Evolutionary conservation across 2,888 invertebrate species (phyloP).

Genomic region (Tinea trinotella): DNA sequence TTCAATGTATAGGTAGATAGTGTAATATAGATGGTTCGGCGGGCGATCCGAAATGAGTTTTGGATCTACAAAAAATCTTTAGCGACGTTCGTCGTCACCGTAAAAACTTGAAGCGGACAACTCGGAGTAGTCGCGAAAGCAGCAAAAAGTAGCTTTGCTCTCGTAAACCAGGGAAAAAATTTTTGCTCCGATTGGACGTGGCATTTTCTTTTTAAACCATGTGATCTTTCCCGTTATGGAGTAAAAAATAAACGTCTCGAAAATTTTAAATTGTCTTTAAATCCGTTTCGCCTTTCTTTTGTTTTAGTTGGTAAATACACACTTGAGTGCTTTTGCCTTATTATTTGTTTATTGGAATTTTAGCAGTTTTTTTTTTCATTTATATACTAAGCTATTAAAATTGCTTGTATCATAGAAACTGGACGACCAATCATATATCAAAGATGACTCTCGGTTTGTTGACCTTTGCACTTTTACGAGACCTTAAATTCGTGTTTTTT

Average conservation of each 20-base stretch:
- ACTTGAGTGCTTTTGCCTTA: too few species aligned
- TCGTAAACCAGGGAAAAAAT: conserved; percentile 21
- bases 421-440: too few species aligned
- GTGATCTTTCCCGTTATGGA: background rate
- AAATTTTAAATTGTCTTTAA: background rate
- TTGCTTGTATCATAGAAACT: too few species aligned
- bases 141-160: conserved; percentile 24
- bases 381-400: too few species aligned
- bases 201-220: conserved; percentile 10
- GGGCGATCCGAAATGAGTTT: conserved; percentile 53
- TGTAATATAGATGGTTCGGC: conserved; percentile 42
- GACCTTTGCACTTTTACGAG: too few species aligned
- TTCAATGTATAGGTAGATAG: background rate
- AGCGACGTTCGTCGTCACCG: conserved; percentile 3
- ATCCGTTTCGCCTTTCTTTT: too few species aligned
- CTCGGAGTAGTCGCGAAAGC: conserved; percentile 19
- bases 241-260: background rate
- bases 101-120: conserved; percentile 21
- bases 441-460: too few species aligned
- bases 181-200: conserved; percentile 1
- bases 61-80: conserved; percentile 20
- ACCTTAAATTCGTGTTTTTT: too few species aligned
- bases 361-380: too few species aligned
- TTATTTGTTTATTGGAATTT: too few species aligned
- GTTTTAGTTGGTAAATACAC: too few species aligned